Conservation (phyloP, 2,113 vertebrate species). For the Alosa alosa region DNA sequence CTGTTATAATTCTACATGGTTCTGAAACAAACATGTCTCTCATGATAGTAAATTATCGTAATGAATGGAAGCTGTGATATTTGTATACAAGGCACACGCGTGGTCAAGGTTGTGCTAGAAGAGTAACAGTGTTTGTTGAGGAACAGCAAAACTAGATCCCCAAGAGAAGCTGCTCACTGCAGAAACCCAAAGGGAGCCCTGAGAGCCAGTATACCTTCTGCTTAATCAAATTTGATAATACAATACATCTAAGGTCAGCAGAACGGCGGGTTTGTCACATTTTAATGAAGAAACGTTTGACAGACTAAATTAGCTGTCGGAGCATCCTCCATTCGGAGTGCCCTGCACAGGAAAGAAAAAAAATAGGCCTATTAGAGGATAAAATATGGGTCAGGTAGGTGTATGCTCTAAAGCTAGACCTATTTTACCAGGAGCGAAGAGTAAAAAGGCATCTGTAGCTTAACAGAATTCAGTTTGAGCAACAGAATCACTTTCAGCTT, state of each 20-base stretch:
- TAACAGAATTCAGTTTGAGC: neutral
- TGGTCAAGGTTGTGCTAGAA: neutral
- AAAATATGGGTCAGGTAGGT: neutral
- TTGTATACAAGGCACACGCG: neutral
- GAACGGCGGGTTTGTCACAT: constrained; percentile 49
- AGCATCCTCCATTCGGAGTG: neutral
- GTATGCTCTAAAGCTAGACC: neutral
- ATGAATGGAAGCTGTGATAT: neutral
- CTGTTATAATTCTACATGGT: neutral
- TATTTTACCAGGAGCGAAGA: neutral
- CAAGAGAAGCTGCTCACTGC: constrained; percentile 30
- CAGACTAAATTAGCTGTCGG: neutral
- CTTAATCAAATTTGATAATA: constrained; percentile 64
- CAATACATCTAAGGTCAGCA: constrained; percentile 46
- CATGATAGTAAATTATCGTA: neutral
- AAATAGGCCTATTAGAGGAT: neutral
- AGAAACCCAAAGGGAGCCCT: constrained; percentile 25
- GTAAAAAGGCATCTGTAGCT: neutral
- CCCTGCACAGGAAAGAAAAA: neutral
- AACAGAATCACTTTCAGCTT: neutral
- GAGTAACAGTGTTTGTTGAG: constrained; percentile 34
- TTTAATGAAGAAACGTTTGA: constrained; percentile 46
- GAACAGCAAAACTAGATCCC: constrained; percentile 46
- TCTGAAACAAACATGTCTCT: neutral
- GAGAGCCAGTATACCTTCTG: constrained; percentile 24